Base-by-base conservation (phyloP, 2,113 vertebrate genomes). In the Nanger granti region DNA sequence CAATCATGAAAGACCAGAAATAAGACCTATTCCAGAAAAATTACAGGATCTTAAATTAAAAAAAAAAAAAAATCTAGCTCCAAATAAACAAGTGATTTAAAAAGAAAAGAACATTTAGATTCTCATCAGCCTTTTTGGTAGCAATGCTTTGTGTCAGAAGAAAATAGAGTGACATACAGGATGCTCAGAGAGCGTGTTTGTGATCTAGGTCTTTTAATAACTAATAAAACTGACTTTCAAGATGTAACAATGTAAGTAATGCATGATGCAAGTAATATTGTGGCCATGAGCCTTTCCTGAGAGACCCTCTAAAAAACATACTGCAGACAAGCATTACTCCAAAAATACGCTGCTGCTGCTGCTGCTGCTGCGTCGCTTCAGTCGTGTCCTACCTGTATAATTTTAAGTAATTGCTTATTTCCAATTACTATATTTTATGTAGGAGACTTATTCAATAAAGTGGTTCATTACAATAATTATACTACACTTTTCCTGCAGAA, bases 321-420 rank as follows among this genome's bases (percentile, higher is more conserved):
- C 18, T 28, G 83, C 17, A 41, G 10, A 59, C 41, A 79, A 66
- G 69, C 69, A 41, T 73, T 41, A 73, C 10, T 73, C 20, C 20
- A 7, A 12, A 73, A 73, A 41, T 9, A 73, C 10, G 1, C 66
- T 41, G 41, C 41, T 26, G 47, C 47, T 41, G 41, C 41, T 26
- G 47, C 47, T 47, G 47, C 47, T 49, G 47, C 47, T 49, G 10
- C 8, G 2, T 49, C 47, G 47, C 47, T 11, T 49, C 22, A 59
- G 57, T 59, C 57, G 1, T 59, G 57, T 4, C 57, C n/a, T n/a
- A 79, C 64, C 93, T 96, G 86, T 88, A 92, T 91, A 96, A 97
- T 97, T 98, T 96, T 89, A 89, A 96, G 88, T 97, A 96, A 98
- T 95, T 96, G 87, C 95, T 93, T 95, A 96, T 97, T 96, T 96